Percentiles rank a stretch among this genome's conserved stretches.
Evolutionary conservation across 1,140 invertebrate genomes (phyloP).

Genomic region (Bombyx mori): ASM3026992v2 NC_085123.1:5301001-5301500

Average conservation of each 20-base stretch:
- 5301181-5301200: slow-evolving; percentile 39
- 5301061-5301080: slow-evolving; percentile 69
- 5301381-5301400: too few relatives aligned
- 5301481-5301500: too few relatives aligned
- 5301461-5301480: too few relatives aligned
- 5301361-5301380: background rate
- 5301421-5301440: too few relatives aligned
- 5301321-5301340: background rate
- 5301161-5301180: slow-evolving; percentile 56
- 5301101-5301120: slow-evolving; percentile 70
- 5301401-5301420: too few relatives aligned
- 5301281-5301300: background rate
- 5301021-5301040: background rate
- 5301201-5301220: slow-evolving; percentile 40
- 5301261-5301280: slow-evolving; percentile 6
- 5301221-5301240: slow-evolving; percentile 38
- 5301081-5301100: slow-evolving; percentile 71
- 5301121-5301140: slow-evolving; percentile 70
- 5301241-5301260: slow-evolving; percentile 30
- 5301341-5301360: background rate
- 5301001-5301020: background rate
- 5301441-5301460: too few relatives aligned
- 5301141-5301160: slow-evolving; percentile 61
- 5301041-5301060: slow-evolving; percentile 62
- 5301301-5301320: background rate